Evolutionary conservation across 2,797 vertebrate genomes (phyloP), one percentile per base, ranked within the genome.

Genomic region (Aphelocoma californica): DNA sequence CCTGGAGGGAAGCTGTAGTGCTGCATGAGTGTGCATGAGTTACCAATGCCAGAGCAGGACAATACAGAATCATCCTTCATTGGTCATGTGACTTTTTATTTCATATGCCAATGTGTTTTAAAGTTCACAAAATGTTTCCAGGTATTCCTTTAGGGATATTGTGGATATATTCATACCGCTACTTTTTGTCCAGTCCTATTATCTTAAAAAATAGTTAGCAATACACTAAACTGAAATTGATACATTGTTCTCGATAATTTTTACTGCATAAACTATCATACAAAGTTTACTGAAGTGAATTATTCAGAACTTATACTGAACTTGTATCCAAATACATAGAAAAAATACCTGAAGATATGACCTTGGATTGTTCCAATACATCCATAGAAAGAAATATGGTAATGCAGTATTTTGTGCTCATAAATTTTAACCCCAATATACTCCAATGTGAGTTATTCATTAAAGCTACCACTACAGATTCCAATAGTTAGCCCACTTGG

Each of bases 21-120:
- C 44, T 56, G 48, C 19, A 17, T 6, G 19, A 17, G 20, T 2
- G 14, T 14, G 18, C n/a, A 18, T 0, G 2, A 48, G 19, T 15
- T 51, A 40, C n/a, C 53, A 20, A 12, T 18, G 54, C 29, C 79
- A 53, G 36, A 60, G 54, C n/a, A 82, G 31, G 25, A 34, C 26
- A 29, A 23, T 6, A 12, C 9, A 60, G 19, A 64, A 40, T 1
- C 23, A 56, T 8, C 18, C 56, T 62, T 18, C 78, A 71, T 53
- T 1, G 2, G 20, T 51, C 36, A 4, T 20, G 32, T 4, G 12
- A 6, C n/a, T n/a, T 74, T 47, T 40, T 31, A 36, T 74, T 81
- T 61, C 26, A 54, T 21, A 18, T 75, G 18, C 42, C 20, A 34
- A 14, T 3, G 6, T 56, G 17, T 44, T 60, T 31, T 66, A 17